Conservation (phyloP, 2,888 invertebrate species). For the Balanococcus diminutus region DNA sequence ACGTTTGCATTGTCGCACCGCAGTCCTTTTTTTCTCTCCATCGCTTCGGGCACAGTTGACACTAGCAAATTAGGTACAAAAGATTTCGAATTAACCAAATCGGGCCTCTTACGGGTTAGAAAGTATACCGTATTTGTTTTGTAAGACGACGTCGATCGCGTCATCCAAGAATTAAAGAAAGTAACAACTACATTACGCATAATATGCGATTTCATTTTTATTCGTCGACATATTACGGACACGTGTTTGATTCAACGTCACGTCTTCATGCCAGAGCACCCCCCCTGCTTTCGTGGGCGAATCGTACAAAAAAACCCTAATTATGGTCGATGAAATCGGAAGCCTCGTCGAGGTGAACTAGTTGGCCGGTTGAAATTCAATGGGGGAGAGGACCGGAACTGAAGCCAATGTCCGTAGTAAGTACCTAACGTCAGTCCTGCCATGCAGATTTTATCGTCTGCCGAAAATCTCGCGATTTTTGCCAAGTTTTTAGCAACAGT, state of each 20-base stretch:
- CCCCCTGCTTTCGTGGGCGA: background rate
- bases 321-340: background rate
- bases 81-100: background rate
- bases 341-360: conserved; percentile 23
- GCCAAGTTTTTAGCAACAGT: background rate
- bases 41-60: too few relatives aligned
- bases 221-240: background rate
- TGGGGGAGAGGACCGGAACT: background rate
- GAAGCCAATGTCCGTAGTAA: background rate
- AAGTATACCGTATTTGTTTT: background rate
- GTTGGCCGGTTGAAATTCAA: background rate
- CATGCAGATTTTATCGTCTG: background rate
- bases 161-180: conserved; percentile 4
- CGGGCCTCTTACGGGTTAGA: background rate
- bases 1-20: background rate
- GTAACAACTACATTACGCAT: background rate
- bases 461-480: background rate
- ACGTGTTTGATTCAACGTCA: background rate
- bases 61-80: background rate
- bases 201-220: background rate
- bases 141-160: background rate
- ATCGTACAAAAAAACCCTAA: background rate
- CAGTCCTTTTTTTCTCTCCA: background rate
- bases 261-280: background rate
- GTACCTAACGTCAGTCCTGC: background rate